Percentiles rank a stretch among this genome's conserved stretches.
Conservation (phyloP, 1,140 invertebrate genomes). For the Lanistes nyassanus region DNA sequence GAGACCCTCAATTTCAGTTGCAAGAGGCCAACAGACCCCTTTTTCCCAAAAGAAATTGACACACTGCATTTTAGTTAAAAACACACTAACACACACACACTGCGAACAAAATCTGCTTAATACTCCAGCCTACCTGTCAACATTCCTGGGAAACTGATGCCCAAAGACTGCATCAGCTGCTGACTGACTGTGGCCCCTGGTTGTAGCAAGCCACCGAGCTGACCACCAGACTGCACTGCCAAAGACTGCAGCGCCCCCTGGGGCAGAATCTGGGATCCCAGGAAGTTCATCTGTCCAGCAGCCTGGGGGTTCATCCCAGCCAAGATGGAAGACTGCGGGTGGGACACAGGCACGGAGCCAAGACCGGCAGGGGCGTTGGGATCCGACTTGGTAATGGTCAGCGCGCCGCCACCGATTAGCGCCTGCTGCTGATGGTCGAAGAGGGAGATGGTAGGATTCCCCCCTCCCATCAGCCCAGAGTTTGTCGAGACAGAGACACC, state of each 20-base stretch:
- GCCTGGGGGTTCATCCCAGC: conserved; percentile 15
- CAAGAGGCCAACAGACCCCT: no score
- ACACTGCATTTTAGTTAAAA: no score
- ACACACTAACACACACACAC: no score
- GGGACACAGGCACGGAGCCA: background rate
- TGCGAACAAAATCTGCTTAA: no score
- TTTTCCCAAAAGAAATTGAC: no score
- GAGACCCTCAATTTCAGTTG: no score
- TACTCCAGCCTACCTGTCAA: background rate
- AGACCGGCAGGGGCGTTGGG: background rate
- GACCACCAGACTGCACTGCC: conserved; percentile 15
- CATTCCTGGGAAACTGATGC: conserved; percentile 8
- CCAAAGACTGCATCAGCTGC: conserved; percentile 12
- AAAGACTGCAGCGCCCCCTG: conserved; percentile 10
- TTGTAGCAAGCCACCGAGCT: conserved; percentile 4
- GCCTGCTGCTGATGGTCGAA: conserved; percentile 25
- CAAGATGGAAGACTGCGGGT: background rate
- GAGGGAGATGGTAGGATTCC: background rate
- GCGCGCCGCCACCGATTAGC: conserved; percentile 16
- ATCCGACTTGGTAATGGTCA: conserved; percentile 11
- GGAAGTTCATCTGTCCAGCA: conserved; percentile 9
- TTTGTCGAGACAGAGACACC: conserved; percentile 10
- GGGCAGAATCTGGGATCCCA: conserved; percentile 13
- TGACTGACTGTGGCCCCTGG: background rate
- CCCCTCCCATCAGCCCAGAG: background rate